Evolutionary conservation across 2,113 vertebrate species (phyloP).

Genomic region (Leucopternis melanops): DNA sequence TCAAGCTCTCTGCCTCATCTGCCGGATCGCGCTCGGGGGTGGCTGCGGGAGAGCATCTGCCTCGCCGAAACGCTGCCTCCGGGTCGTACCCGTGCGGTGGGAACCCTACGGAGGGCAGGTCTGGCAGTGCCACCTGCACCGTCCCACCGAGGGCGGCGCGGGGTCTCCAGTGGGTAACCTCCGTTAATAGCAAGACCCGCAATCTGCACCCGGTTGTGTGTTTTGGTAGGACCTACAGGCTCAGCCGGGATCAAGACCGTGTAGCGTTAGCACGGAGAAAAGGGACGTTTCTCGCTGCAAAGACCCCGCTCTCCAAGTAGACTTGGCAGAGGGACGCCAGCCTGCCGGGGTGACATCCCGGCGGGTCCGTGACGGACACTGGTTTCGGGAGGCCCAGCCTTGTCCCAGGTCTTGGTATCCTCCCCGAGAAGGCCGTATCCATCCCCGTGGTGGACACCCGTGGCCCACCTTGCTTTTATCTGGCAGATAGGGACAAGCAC

Average conservation of each 20-base stretch:
- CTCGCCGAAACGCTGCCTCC: neutral
- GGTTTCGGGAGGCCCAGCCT: neutral
- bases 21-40: neutral
- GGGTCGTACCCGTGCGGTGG: fast-evolving
- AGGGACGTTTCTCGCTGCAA: neutral
- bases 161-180: fast-evolving
- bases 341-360: neutral
- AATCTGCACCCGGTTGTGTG: fast-evolving
- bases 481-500: neutral
- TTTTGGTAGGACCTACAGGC: neutral
- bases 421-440: neutral
- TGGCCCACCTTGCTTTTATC: neutral
- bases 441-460: fast-evolving
- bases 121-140: neutral
- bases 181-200: neutral
- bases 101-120: neutral
- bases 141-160: fast-evolving
- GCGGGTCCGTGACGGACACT: fast-evolving
- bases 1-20: neutral
- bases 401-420: neutral
- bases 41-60: neutral
- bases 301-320: neutral
- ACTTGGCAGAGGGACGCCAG: neutral
- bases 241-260: fast-evolving
- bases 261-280: neutral